phyloP scores from a whole-genome alignment of 2,797 vertebrate species.

The Coluber constrictor region DNA sequence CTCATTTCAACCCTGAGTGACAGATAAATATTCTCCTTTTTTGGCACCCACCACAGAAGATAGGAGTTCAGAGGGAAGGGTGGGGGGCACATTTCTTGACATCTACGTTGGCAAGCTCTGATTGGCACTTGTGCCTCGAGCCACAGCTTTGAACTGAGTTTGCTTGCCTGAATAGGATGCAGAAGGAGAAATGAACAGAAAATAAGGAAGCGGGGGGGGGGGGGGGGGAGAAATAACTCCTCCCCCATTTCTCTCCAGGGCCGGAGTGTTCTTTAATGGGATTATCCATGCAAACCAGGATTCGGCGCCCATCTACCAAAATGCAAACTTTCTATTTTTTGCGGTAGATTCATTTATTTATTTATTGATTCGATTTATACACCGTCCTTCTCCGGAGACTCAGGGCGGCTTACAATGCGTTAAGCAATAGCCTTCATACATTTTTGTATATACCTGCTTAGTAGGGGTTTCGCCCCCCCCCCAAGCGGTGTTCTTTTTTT shows the following conservation, averaged over 20 bases:
- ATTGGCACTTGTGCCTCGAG: neutral
- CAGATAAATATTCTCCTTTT: neutral
- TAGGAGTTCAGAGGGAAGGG: neutral
- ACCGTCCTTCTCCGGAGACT: no score
- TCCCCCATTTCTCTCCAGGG: neutral
- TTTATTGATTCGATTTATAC: no score
- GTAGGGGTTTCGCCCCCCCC: no score
- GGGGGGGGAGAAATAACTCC: no score
- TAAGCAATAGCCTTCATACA: no score
- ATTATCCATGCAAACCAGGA: neutral
- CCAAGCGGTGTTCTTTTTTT: no score
- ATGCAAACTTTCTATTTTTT: neutral
- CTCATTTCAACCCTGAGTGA: neutral
- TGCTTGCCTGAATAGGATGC: neutral
- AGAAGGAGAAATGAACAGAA: neutral
- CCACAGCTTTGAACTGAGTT: neutral
- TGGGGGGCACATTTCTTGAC: neutral
- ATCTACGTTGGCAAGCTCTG: neutral
- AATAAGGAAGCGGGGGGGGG: neutral
- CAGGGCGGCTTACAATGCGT: no score
- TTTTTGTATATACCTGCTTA: no score
- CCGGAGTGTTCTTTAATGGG: neutral
- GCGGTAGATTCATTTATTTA: neutral
- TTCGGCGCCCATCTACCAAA: neutral
- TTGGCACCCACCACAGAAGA: neutral